Percentiles rank a stretch among this genome's conserved stretches.
These are phyloP conservation scores for Anhinga anhinga DNA, from an alignment of 2,113 vertebrate species.

Conservation along the genomic window DNA sequence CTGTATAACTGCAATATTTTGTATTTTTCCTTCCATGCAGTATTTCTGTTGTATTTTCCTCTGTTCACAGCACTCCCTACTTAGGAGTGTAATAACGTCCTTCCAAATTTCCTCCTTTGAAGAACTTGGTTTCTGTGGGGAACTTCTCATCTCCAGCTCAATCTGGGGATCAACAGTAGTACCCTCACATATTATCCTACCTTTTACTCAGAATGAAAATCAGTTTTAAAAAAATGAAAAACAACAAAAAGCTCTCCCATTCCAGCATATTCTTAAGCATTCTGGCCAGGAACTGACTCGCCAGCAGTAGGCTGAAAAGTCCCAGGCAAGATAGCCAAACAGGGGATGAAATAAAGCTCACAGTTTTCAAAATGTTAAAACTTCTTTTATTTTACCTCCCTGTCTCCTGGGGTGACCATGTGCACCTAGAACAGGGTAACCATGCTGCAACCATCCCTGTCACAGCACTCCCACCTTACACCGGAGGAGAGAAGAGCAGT, in stretches of 20 bases:
- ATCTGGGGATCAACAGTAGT: background rate
- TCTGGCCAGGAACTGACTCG: background rate
- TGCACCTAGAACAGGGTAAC: background rate
- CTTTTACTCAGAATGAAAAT: background rate
- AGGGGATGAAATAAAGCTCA: background rate
- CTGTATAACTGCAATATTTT: background rate
- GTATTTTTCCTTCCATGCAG: background rate
- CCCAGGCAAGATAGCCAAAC: background rate
- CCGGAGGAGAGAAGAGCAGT: background rate
- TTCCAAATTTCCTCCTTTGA: background rate
- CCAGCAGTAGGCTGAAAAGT: background rate
- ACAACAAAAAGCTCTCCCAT: background rate
- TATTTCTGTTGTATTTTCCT: background rate
- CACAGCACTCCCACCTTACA: background rate
- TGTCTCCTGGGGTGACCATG: background rate
- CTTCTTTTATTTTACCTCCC: background rate
- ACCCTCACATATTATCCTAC: background rate
- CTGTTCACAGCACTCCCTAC: background rate
- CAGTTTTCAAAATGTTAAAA: background rate
- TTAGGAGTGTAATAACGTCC: background rate
- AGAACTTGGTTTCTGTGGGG: background rate
- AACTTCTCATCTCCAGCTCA: background rate
- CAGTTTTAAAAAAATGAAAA: background rate
- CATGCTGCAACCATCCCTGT: fast-evolving
- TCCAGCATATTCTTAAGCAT: background rate